These are phyloP conservation scores for Eupithecia centaureata DNA, from an alignment of 2,888 invertebrate genomes.

Conservation along the genomic window DNA sequence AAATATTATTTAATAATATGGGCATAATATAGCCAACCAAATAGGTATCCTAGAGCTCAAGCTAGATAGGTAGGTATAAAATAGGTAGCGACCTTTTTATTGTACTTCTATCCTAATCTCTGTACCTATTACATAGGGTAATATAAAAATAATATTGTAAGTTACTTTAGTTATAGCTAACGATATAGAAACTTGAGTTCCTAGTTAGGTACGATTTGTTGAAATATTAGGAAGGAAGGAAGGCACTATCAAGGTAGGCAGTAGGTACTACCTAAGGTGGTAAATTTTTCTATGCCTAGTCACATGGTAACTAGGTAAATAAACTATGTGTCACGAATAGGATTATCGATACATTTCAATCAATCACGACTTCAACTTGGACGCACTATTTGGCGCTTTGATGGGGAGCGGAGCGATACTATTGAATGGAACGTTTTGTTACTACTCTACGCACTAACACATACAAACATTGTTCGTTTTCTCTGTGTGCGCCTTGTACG, in stretches of 20 bases:
- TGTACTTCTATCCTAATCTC: too few species aligned
- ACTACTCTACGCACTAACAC: slow-evolving; percentile 56
- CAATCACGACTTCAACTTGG: slow-evolving; percentile 46
- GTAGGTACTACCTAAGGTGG: background rate
- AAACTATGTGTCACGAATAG: background rate
- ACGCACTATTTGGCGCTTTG: slow-evolving; percentile 48
- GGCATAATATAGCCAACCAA: too few species aligned
- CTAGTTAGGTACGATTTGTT: background rate
- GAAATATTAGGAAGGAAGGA: background rate
- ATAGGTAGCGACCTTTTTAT: too few species aligned
- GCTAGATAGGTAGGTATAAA: too few species aligned
- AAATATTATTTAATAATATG: too few species aligned
- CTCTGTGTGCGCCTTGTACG: slow-evolving; percentile 62
- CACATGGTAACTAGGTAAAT: background rate
- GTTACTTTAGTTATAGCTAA: too few species aligned
- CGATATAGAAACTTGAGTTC: too few species aligned
- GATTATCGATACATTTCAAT: slow-evolving; percentile 33
- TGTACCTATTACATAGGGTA: too few species aligned
- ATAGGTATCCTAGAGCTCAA: too few species aligned
- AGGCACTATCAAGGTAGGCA: too few species aligned
- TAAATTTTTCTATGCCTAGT: too few species aligned
- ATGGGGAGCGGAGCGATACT: slow-evolving; percentile 33
- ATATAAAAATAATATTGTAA: too few species aligned
- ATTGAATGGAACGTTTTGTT: slow-evolving; percentile 69
- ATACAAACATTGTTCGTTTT: slow-evolving; percentile 48